Base-by-base conservation (phyloP, 2,888 invertebrate genomes). In the Pollenia angustigena region DNA sequence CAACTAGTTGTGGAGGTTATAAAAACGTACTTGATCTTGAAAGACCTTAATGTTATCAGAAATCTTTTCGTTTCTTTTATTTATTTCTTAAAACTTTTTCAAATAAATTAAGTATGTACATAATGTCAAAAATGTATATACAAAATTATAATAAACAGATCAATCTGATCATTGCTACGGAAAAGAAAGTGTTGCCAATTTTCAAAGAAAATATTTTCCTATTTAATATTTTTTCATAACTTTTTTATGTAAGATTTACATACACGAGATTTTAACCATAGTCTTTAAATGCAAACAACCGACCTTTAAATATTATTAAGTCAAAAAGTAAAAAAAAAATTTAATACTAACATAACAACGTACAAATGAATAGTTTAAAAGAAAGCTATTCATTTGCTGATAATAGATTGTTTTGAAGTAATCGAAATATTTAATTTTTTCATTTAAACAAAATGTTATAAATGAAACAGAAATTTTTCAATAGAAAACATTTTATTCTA, bases 1-100 rank as follows among this genome's bases (percentile, higher is more conserved):
- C 6, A 32, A 32, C 6, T 32, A 32, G 4, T 32, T 32, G 32
- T 6, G 32, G 32, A 32, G 32, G 32, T 4, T 32, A 32, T 32
- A 32, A 32, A 32, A 32, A 6, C 32, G 32, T 88, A 88, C 88
- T 91, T 91, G 92, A 91, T 89, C 91, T 91, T 90, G 86, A 64
- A 82, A 87, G 90, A 90, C 90, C 89, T 89, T 88, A 12, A 54
- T 87, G 89, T 90, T 90, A 89, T 89, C 89, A 75, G n/a, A 85
- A 66, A 88, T 89, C 87, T 84, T 79, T 72, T 42, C 4, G 23
- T 44, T 80, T 72, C 8, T 40, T 40, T 75, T 75, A 10, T 48
- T 78, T 64, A 62, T 56, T 64, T 76, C 54, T 54, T 32, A 79
- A 84, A 75, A 48, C 71, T 75, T 87, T 85, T 48, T 79, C 50